Evolutionary conservation across 2,797 vertebrate genomes (phyloP).

Genomic region (Muraenolepis orangiensis): DNA sequence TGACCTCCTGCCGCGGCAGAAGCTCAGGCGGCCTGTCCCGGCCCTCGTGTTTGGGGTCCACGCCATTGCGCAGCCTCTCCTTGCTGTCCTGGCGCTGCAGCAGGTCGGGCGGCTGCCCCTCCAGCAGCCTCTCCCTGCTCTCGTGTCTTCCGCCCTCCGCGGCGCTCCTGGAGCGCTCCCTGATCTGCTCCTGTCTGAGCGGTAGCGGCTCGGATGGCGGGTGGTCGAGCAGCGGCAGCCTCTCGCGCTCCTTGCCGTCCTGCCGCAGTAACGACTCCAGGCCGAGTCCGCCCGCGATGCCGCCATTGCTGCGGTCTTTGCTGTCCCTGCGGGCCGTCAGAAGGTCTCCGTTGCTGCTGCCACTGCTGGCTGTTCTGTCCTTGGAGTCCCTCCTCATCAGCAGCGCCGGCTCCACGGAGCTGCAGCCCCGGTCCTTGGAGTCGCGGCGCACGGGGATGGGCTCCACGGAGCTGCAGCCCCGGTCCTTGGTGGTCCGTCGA

Average conservation of each 20-base stretch:
- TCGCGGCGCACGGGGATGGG: slow-evolving; percentile 67
- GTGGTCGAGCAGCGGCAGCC: slow-evolving; percentile 44
- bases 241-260: slow-evolving; percentile 86
- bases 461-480: slow-evolving; percentile 78
- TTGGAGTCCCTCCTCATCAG: slow-evolving; percentile 70
- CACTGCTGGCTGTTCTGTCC: slow-evolving; percentile 64
- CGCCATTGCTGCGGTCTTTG: slow-evolving; percentile 48
- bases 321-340: slow-evolving; percentile 62
- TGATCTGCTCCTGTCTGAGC: slow-evolving; percentile 61
- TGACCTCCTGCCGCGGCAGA: slow-evolving; percentile 61
- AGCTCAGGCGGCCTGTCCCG: slow-evolving; percentile 62
- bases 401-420: slow-evolving; percentile 50
- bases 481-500: slow-evolving; percentile 68
- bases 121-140: slow-evolving; percentile 62
- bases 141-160: slow-evolving; percentile 64
- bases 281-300: slow-evolving; percentile 37
- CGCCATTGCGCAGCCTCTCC: slow-evolving; percentile 61
- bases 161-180: slow-evolving; percentile 60
- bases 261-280: slow-evolving; percentile 73
- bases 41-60: slow-evolving; percentile 63
- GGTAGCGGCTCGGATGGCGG: slow-evolving; percentile 72
- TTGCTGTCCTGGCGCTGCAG: slow-evolving; percentile 64
- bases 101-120: slow-evolving; percentile 65
- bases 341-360: slow-evolving; percentile 32
- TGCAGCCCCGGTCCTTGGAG: slow-evolving; percentile 62